A percentile compares a stretch with the other conserved stretches of the same genome.
Evolutionary conservation across 2,888 invertebrate genomes (phyloP).

Genomic region (Papilio gigon): DNA sequence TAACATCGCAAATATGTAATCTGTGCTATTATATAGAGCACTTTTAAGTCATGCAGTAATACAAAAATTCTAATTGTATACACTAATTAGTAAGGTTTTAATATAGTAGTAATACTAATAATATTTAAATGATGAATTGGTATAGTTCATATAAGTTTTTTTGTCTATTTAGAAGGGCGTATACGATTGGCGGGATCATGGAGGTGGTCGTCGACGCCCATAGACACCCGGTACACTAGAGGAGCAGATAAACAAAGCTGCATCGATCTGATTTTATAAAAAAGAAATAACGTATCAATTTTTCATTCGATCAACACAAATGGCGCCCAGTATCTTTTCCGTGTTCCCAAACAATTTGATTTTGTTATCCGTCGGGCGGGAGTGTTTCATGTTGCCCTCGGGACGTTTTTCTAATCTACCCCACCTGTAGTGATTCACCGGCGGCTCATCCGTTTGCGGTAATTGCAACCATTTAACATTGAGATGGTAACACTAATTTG

Average conservation of each 20-base stretch:
- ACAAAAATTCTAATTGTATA: too few relatives aligned
- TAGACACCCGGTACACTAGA: too few relatives aligned
- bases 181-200: too few relatives aligned
- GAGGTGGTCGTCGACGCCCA: too few relatives aligned
- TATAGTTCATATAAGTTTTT: too few relatives aligned
- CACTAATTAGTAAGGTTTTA: too few relatives aligned
- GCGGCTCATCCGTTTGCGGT: slow-evolving; percentile 48
- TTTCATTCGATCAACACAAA: background rate
- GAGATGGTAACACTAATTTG: slow-evolving; percentile 49
- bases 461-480: slow-evolving; percentile 51
- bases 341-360: slow-evolving; percentile 36
- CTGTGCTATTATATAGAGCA: too few relatives aligned
- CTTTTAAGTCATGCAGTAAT: too few relatives aligned
- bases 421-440: slow-evolving; percentile 35
- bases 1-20: background rate
- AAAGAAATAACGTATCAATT: slow-evolving; percentile 19
- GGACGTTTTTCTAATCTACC: slow-evolving; percentile 40
- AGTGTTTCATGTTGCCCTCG: slow-evolving; percentile 34
- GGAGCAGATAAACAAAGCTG: too few relatives aligned
- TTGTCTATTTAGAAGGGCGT: too few relatives aligned
- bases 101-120: too few relatives aligned
- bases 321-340: slow-evolving; percentile 26
- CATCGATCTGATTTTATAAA: background rate
- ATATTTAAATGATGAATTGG: too few relatives aligned
- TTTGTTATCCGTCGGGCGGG: slow-evolving; percentile 32